A percentile compares a stretch with the other conserved stretches of the same genome.
Evolutionary conservation across 2,113 vertebrate species (phyloP).

Genomic region (Myotis yumanensis): DNA sequence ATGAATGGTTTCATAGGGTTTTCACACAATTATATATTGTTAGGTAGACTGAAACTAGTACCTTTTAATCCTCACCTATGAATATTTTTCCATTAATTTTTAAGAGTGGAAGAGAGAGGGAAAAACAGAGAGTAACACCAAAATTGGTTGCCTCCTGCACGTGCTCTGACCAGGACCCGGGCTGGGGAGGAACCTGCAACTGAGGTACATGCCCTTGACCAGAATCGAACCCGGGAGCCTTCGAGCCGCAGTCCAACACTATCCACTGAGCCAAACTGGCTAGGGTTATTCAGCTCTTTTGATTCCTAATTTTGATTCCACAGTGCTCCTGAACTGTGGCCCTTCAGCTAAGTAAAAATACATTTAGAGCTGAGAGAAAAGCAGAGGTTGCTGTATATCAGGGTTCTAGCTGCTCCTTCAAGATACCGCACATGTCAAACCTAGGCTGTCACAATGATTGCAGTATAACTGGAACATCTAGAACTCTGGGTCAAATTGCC

Average conservation of each 20-base stretch:
- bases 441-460: background rate
- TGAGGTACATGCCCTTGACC: too few species aligned
- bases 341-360: background rate
- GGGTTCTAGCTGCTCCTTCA: background rate
- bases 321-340: background rate
- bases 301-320: conserved; percentile 9
- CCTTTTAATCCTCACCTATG: too few species aligned
- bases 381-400: background rate
- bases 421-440: background rate
- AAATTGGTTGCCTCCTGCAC: too few species aligned
- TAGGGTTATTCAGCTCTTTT: background rate
- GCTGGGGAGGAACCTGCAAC: too few species aligned
- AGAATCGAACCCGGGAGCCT: too few species aligned
- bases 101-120: too few species aligned
- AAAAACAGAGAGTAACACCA: too few species aligned
- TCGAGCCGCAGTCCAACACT: too few species aligned
- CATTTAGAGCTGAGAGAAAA: background rate
- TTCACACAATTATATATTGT: background rate
- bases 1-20: background rate
- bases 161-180: too few species aligned
- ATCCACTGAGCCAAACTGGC: too few species aligned
- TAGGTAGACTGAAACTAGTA: background rate
- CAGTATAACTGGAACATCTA: background rate
- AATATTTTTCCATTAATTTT: too few species aligned
- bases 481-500: background rate